phyloP scores from a whole-genome alignment of 2,113 vertebrate species.

The Albula glossodonta region DNA sequence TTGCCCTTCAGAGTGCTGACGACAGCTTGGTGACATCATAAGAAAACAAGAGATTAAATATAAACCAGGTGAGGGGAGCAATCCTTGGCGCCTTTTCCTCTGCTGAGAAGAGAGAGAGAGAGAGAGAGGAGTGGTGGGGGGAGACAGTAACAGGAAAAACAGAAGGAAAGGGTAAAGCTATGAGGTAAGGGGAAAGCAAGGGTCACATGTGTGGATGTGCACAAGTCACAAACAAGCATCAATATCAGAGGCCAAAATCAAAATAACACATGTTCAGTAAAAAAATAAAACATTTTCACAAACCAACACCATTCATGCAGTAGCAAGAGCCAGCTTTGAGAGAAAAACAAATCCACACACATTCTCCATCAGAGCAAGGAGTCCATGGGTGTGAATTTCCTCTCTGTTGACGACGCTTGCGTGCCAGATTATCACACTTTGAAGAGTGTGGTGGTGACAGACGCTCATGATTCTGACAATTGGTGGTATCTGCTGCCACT shows the following conservation, averaged over 20 bases:
- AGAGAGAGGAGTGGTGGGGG: background rate
- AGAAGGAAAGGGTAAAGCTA: background rate
- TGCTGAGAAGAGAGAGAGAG: slow-evolving; percentile 42
- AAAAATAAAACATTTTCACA: background rate
- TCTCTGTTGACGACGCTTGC: background rate
- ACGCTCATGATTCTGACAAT: background rate
- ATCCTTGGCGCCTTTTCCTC: slow-evolving; percentile 46
- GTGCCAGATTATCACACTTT: slow-evolving; percentile 11
- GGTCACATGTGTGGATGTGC: background rate
- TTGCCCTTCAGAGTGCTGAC: slow-evolving; percentile 67
- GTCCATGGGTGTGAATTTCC: background rate
- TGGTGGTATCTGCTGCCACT: background rate
- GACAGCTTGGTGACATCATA: slow-evolving; percentile 72
- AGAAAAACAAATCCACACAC: too few relatives aligned
- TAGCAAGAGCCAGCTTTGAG: background rate
- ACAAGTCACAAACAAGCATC: background rate
- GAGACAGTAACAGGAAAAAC: background rate
- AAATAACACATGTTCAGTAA: background rate
- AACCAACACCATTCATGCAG: background rate
- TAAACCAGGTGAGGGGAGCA: slow-evolving; percentile 68
- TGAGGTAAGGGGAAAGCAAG: background rate
- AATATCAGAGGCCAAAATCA: background rate
- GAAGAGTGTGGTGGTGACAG: slow-evolving; percentile 28
- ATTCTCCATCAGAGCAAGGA: background rate
- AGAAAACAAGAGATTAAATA: slow-evolving; percentile 72